These are phyloP conservation scores for Diogma glabrata DNA, from an alignment of 2,888 invertebrate genomes.

Conservation along the genomic window DNA sequence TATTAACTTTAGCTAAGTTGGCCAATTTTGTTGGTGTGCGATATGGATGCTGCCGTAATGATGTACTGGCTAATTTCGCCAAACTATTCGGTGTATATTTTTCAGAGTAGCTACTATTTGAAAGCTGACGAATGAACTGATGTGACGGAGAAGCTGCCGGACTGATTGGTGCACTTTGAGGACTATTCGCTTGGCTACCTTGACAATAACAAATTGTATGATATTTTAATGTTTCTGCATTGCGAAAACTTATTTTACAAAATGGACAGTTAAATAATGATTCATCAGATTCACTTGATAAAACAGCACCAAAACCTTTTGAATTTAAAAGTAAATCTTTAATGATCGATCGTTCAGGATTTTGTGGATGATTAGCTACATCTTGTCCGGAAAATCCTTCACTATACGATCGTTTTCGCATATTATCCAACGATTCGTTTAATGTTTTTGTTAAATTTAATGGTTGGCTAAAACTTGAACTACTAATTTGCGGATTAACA, in stretches of 20 bases:
- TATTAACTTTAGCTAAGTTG: conserved; percentile 29
- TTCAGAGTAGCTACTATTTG: conserved; percentile 25
- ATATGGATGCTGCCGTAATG: conserved; percentile 34
- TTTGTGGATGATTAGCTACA: conserved; percentile 44
- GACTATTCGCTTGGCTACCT: conserved; percentile 36
- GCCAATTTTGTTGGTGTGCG: conserved; percentile 28
- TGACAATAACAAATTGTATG: conserved; percentile 74
- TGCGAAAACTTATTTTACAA: conserved; percentile 68
- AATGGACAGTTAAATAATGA: conserved; percentile 58
- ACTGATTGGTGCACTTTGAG: conserved; percentile 33
- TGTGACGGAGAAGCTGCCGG: conserved; percentile 37
- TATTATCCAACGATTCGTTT: conserved; percentile 29
- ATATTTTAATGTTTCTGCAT: conserved; percentile 67
- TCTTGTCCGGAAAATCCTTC: conserved; percentile 42
- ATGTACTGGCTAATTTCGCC: conserved; percentile 32
- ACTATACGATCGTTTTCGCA: conserved; percentile 45
- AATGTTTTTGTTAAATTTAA: conserved; percentile 34
- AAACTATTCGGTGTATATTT: conserved; percentile 26
- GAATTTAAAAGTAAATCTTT: conserved; percentile 71
- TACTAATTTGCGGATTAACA: background rate
- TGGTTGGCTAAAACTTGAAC: conserved; percentile 33
- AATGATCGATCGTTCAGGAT: conserved; percentile 55
- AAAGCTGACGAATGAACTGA: conserved; percentile 43
- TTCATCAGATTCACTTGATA: conserved; percentile 45
- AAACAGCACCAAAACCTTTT: conserved; percentile 37